A percentile compares a stretch with the other conserved stretches of the same genome.
Evolutionary conservation across 2,797 vertebrate species (phyloP).

Genomic region (Podarcis lilfordi): DNA sequence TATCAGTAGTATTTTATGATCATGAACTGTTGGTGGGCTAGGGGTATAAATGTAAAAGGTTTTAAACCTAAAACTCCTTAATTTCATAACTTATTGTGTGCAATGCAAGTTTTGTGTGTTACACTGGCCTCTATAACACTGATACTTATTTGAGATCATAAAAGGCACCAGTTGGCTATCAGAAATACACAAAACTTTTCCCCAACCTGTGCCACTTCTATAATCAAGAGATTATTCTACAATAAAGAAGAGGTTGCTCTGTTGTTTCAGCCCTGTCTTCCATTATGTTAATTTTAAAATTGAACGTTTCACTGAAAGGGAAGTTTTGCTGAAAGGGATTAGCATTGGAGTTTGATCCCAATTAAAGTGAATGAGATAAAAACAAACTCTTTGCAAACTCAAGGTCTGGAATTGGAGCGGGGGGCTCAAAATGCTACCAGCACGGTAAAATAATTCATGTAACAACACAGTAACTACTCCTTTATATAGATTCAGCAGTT

Average conservation of each 20-base stretch:
- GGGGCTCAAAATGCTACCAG: neutral
- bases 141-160: neutral
- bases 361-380: neutral
- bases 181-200: neutral
- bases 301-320: neutral
- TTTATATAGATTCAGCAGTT: neutral
- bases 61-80: neutral
- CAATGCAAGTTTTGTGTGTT: neutral
- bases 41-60: neutral
- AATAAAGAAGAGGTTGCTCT: neutral
- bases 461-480: neutral
- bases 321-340: neutral
- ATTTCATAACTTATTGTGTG: neutral
- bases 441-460: neutral
- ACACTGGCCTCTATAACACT: neutral
- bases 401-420: neutral
- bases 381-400: neutral
- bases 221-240: neutral
- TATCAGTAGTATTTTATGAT: neutral
- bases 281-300: neutral
- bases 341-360: neutral
- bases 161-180: neutral
- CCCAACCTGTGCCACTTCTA: neutral
- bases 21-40: neutral
- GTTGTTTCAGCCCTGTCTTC: neutral